A percentile compares a stretch with the other conserved stretches of the same genome.
Evolutionary conservation across 2,888 invertebrate genomes (phyloP).

Genomic region (Lithodes maja): DNA sequence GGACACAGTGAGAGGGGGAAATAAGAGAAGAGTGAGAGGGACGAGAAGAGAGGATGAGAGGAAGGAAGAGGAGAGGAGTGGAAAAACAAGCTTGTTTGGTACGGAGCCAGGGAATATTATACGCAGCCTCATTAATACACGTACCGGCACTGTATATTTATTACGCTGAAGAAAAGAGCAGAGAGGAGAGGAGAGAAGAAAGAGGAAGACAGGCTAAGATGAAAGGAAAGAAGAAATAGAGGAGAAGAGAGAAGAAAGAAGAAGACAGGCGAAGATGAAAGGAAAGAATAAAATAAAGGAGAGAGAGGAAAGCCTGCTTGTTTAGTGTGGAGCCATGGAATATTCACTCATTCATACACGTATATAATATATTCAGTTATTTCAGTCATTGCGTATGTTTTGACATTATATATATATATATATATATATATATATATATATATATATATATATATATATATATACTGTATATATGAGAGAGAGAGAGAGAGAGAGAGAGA

Average conservation of each 20-base stretch:
- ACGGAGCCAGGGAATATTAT: not conserved
- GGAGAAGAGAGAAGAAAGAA: not conserved
- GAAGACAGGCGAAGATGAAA: not conserved
- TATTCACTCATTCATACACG: not conserved
- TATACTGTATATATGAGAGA: not conserved
- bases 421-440: too few relatives aligned
- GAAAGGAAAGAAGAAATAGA: not conserved
- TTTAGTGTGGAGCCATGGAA: too few relatives aligned
- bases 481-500: slow-evolving; percentile 4
- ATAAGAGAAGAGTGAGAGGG: too few relatives aligned
- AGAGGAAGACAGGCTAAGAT: not conserved
- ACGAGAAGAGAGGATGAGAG: not conserved
- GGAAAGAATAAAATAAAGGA: not conserved
- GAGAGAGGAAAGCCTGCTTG: not conserved
- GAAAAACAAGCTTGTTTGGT: not conserved
- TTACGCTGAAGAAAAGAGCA: not conserved
- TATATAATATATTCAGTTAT: too few relatives aligned
- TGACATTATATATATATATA: too few relatives aligned
- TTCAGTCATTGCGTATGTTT: too few relatives aligned
- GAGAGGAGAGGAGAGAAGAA: not conserved
- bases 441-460: too few relatives aligned
- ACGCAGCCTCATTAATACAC: too few relatives aligned
- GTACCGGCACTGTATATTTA: too few relatives aligned
- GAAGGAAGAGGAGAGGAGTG: not conserved
- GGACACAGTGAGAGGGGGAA: too few relatives aligned